Conservation (phyloP, 2,797 vertebrate genomes). For the Sebastes vulpes region DNA sequence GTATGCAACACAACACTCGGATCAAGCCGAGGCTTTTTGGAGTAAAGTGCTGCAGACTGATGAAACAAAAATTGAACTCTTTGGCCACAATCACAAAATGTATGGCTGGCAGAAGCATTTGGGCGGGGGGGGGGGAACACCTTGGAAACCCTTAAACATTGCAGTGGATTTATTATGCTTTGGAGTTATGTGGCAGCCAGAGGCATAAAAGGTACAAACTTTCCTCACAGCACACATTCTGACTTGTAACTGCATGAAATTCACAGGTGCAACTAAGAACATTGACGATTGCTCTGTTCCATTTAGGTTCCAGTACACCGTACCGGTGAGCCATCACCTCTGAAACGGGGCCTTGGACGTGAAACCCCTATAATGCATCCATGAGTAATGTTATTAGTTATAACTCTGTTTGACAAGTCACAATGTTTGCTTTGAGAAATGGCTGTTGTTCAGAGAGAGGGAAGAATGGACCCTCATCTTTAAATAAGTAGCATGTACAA, state of each 20-base stretch:
- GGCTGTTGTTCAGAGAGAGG: neutral
- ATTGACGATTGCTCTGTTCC: slow-evolving; percentile 6
- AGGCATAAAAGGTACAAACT: neutral
- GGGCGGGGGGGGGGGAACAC: neutral
- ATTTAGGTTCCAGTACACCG: neutral
- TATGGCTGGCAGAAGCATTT: neutral
- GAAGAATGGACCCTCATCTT: neutral
- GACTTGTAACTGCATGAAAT: slow-evolving; percentile 14
- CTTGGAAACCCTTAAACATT: neutral
- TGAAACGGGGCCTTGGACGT: neutral
- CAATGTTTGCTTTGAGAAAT: neutral
- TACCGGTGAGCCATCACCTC: neutral
- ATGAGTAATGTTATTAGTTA: neutral
- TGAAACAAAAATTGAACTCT: slow-evolving; percentile 24
- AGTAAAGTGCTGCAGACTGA: slow-evolving; percentile 5
- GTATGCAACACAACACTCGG: slow-evolving; percentile 13
- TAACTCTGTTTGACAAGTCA: neutral
- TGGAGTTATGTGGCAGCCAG: slow-evolving; percentile 7
- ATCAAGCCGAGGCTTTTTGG: neutral
- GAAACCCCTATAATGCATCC: neutral
- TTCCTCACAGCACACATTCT: slow-evolving; percentile 13
- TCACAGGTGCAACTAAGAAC: slow-evolving; percentile 18
- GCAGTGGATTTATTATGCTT: slow-evolving; percentile 22
- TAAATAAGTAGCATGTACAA: neutral
- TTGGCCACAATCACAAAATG: slow-evolving; percentile 11